Evolutionary conservation across 2,888 invertebrate species (phyloP).

Genomic region (Onchidella celtica): DNA sequence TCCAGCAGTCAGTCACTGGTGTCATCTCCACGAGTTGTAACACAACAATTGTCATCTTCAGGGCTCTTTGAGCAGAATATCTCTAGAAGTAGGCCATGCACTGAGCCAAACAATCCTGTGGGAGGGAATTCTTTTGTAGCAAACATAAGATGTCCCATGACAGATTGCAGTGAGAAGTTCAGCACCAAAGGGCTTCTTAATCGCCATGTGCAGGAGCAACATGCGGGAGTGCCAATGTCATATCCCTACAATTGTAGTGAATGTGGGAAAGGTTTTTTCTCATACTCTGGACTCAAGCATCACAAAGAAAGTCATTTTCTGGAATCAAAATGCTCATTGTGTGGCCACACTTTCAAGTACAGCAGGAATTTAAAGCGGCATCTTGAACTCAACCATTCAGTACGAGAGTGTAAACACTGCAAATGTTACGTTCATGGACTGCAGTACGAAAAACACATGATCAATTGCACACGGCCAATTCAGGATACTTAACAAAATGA

Average conservation of each 20-base stretch:
- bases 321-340: constrained; percentile 30
- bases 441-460: constrained; percentile 8
- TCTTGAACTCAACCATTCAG: constrained; percentile 41
- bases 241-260: constrained; percentile 43
- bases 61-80: no score
- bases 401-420: constrained; percentile 41
- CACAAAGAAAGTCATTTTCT: constrained; percentile 40
- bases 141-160: constrained; percentile 34
- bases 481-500: no score
- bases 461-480: constrained; percentile 9
- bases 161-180: constrained; percentile 12
- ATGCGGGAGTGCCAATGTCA: constrained; percentile 3
- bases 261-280: constrained; percentile 47
- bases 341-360: constrained; percentile 39
- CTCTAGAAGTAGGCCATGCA: no score
- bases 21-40: no score
- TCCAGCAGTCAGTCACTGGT: no score
- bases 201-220: constrained; percentile 36
- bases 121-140: no score
- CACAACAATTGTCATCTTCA: no score
- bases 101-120: no score
- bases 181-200: constrained; percentile 16
- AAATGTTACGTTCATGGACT: constrained; percentile 34
- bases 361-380: constrained; percentile 48
- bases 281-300: constrained; percentile 37